Evolutionary conservation across 1,140 invertebrate genomes (phyloP).

Genomic region (Caenorhabditis elegans): WBcel235 BX284604.4:8215001-8215500

Average conservation of each 20-base stretch:
- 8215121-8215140: background rate
- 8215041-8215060: constrained; percentile 66
- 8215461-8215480: constrained; percentile 73
- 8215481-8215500: constrained; percentile 75
- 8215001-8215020: constrained; percentile 97
- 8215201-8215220: background rate
- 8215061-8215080: constrained; percentile 8
- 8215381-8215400: constrained; percentile 94
- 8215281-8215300: constrained; percentile 90
- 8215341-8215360: constrained; percentile 91
- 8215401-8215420: constrained; percentile 96
- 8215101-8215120: background rate
- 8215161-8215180: background rate
- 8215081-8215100: background rate
- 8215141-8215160: background rate
- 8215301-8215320: constrained; percentile 95
- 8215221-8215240: background rate
- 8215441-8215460: constrained; percentile 85
- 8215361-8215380: constrained; percentile 99
- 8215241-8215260: constrained; percentile 24
- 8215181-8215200: background rate
- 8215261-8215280: constrained; percentile 80
- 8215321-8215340: constrained; percentile 93
- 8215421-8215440: constrained; percentile 89
- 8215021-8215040: constrained; percentile 82